These are phyloP conservation scores for Cyclopterus lumpus DNA, from an alignment of 2,797 vertebrate genomes.

Conservation along the genomic window DNA sequence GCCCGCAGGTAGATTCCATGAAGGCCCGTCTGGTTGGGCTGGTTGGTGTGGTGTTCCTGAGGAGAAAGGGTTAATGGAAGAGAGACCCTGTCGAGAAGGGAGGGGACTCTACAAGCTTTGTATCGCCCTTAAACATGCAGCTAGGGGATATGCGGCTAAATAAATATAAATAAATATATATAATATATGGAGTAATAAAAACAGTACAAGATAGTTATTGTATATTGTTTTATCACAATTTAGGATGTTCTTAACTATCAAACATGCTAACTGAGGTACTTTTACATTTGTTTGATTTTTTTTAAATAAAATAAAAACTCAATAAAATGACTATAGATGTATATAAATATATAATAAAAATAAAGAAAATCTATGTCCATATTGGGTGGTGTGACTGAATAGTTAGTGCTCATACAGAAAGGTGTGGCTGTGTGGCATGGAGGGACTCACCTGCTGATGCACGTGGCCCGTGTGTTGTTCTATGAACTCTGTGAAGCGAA, in stretches of 20 bases:
- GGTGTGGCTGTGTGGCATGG: not conserved
- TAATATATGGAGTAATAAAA: too few species aligned
- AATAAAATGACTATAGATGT: too few species aligned
- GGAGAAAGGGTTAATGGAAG: not conserved
- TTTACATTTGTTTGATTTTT: too few species aligned
- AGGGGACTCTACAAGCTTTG: not conserved
- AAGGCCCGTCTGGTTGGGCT: slow-evolving; percentile 88
- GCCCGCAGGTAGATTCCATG: slow-evolving; percentile 96
- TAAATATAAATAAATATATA: too few species aligned
- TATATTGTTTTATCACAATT: too few species aligned
- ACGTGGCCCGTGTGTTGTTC: slow-evolving; percentile 94
- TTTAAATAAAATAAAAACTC: too few species aligned
- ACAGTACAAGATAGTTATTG: too few species aligned
- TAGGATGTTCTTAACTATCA: too few species aligned
- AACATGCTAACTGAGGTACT: too few species aligned
- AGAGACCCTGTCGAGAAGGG: not conserved
- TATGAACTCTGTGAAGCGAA: slow-evolving; percentile 96
- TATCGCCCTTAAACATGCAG: not conserved
- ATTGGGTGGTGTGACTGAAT: not conserved
- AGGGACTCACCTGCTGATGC: slow-evolving; percentile 81
- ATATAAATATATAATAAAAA: too few species aligned
- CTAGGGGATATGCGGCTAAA: too few species aligned
- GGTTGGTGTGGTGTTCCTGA: slow-evolving; percentile 90
- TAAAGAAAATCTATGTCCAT: too few species aligned
- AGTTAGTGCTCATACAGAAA: not conserved